A percentile compares a stretch with the other conserved stretches of the same genome.
phyloP scores from a whole-genome alignment of 2,113 vertebrate genomes.

The Parotia lawesii region DNA sequence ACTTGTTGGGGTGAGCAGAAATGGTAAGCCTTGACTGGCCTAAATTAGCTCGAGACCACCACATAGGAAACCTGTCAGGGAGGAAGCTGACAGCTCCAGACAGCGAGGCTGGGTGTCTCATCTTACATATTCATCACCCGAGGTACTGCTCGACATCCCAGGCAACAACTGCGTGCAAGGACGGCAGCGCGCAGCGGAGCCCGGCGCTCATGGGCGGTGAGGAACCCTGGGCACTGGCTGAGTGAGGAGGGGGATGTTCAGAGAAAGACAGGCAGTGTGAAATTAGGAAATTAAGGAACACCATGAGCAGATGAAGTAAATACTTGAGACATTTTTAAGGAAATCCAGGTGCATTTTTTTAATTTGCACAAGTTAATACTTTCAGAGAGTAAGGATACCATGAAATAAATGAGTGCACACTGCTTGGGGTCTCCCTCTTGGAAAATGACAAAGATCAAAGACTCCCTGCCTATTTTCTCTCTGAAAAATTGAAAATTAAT shows the following conservation, averaged over 20 bases:
- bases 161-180: not conserved
- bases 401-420: constrained; percentile 30
- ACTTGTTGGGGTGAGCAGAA: constrained; percentile 35
- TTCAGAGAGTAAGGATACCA: not conserved
- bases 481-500: constrained; percentile 61
- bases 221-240: not conserved
- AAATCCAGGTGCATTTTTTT: not conserved
- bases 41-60: constrained; percentile 37
- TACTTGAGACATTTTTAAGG: not conserved
- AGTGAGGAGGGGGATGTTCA: not conserved
- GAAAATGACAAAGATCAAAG: constrained; percentile 57
- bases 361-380: constrained; percentile 2
- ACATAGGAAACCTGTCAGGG: not conserved
- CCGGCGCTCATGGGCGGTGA: fast-evolving
- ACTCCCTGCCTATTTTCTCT: constrained; percentile 34
- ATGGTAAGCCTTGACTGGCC: constrained; percentile 5
- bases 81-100: constrained; percentile 25
- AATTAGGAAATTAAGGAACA: constrained; percentile 46
- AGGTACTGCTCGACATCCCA: not conserved
- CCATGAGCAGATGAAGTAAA: not conserved
- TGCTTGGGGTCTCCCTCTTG: not conserved
- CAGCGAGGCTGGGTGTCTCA: not conserved
- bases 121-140: constrained; percentile 28
- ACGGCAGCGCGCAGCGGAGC: fast-evolving
- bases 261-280: not conserved